Evolutionary conservation across 1,140 invertebrate species (phyloP), one percentile per base, ranked within the genome.

Genomic region (Solenopsis invicta): DNA sequence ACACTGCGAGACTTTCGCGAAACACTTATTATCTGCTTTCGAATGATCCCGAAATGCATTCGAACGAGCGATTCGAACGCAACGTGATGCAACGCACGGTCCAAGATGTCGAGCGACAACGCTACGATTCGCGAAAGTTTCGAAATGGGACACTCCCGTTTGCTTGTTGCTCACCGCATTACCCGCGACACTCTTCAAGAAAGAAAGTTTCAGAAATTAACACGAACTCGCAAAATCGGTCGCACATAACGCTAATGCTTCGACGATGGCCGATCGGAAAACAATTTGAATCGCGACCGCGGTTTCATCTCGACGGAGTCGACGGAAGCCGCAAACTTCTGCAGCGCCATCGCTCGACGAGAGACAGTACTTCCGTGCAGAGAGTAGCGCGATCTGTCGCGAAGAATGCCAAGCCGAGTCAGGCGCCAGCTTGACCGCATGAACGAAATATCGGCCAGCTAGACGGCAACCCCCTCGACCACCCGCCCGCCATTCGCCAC

Each of bases 391-490:
- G 59, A 89, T 85, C 88, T 85, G 16, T 34, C 54, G 80, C 0
- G 12, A 87, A 69, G n/a, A 88, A 91, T 87, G 56, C 12, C 34
- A 91, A 92, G 56, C 84, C 62, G 62, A 10, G 16, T 85, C 89
- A 90, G 90, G 91, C 93, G 92, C 91, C 93, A 91, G 85, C 71
- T 88, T 89, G 89, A 88, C 88, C 87, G 87, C 54, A 89, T 67
- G 81, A 75, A 76, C 56, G 56, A 88, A 80, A 77, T 78, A 74
- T 48, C 75, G 56, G 67, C 64, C 85, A 75, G 88, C 85, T 87
- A 89, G 92, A 93, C 74, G 87, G 69, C 78, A 56, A 64, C 82
- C 87, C 84, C 85, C 82, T 88, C 87, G 41, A 18, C 54, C 64
- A 54, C 56, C 29, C 61, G 45, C 18, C 34, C 29, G 29, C 29